Percentiles rank a stretch among this genome's conserved stretches.
Conservation (phyloP, 2,888 invertebrate species). For the Cataglyphis albicans region DNA sequence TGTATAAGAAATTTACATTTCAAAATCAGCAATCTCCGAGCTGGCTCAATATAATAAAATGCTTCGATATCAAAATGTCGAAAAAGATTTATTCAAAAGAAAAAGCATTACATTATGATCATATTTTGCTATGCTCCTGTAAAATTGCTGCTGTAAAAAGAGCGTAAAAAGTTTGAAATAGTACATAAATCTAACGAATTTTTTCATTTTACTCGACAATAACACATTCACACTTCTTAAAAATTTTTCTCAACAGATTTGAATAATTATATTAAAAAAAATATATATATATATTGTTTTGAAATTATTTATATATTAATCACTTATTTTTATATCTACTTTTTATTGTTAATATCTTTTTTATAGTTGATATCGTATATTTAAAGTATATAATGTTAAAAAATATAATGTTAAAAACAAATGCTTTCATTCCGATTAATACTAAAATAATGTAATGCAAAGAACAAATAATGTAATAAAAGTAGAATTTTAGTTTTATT, state of each 20-base stretch:
- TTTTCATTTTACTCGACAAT: neutral
- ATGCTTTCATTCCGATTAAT: too few relatives aligned
- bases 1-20: constrained; percentile 30
- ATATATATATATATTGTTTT: neutral
- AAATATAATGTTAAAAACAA: neutral
- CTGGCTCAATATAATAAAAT: constrained; percentile 26
- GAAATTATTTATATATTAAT: neutral
- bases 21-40: neutral
- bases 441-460: neutral
- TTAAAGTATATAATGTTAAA: neutral
- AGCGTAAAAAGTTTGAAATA: neutral
- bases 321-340: neutral
- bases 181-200: neutral
- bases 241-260: neutral
- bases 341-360: neutral
- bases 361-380: neutral
- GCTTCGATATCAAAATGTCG: constrained; percentile 18
- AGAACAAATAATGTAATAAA: neutral
- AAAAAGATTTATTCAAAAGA: constrained; percentile 33
- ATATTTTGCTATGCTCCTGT: constrained; percentile 3
- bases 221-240: neutral
- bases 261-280: neutral
- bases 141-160: neutral
- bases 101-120: constrained; percentile 21
- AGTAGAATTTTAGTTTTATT: neutral